Percentiles rank a stretch among this genome's conserved stretches.
Conservation (phyloP, 2,888 invertebrate genomes). For the Lasioglossum figueresi region DNA sequence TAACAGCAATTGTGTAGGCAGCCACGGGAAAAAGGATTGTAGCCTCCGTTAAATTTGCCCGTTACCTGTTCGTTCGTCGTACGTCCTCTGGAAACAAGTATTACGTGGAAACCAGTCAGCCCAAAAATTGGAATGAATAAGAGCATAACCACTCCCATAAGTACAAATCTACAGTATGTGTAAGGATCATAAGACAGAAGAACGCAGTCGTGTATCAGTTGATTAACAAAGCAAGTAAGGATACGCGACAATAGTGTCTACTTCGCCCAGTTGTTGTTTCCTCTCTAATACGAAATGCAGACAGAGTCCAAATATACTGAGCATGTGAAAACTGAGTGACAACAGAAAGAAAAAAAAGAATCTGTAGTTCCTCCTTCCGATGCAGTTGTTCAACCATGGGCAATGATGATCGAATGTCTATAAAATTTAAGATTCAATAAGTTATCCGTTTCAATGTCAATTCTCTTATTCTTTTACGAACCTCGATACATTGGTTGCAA, state of each 20-base stretch:
- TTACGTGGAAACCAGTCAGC: slow-evolving; percentile 98
- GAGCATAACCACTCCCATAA: slow-evolving; percentile 96
- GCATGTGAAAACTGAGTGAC: slow-evolving; percentile 98
- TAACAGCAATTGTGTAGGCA: slow-evolving; percentile 98
- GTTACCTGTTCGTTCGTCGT: slow-evolving; percentile 99
- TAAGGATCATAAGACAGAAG: slow-evolving; percentile 71
- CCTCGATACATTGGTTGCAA: slow-evolving; percentile 99
- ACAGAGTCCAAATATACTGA: slow-evolving; percentile 97
- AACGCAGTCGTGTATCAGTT: not conserved
- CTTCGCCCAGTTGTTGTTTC: slow-evolving; percentile 91
- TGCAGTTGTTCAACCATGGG: slow-evolving; percentile 98
- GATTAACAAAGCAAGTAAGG: slow-evolving; percentile 85
- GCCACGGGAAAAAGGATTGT: slow-evolving; percentile 98
- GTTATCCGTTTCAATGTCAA: not conserved
- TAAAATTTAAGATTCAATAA: slow-evolving; percentile 79
- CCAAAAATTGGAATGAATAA: slow-evolving; percentile 98
- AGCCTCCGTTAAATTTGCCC: slow-evolving; percentile 99
- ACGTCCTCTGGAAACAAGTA: slow-evolving; percentile 97
- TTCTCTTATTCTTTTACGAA: slow-evolving; percentile 81
- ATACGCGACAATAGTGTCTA: slow-evolving; percentile 94
- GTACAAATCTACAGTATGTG: slow-evolving; percentile 88
- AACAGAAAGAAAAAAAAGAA: slow-evolving; percentile 99
- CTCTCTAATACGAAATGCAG: slow-evolving; percentile 95
- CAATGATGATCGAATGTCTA: slow-evolving; percentile 99
- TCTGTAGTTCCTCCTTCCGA: slow-evolving; percentile 98